phyloP scores from a whole-genome alignment of 2,113 vertebrate species.

The Corythaixoides concolor region DNA sequence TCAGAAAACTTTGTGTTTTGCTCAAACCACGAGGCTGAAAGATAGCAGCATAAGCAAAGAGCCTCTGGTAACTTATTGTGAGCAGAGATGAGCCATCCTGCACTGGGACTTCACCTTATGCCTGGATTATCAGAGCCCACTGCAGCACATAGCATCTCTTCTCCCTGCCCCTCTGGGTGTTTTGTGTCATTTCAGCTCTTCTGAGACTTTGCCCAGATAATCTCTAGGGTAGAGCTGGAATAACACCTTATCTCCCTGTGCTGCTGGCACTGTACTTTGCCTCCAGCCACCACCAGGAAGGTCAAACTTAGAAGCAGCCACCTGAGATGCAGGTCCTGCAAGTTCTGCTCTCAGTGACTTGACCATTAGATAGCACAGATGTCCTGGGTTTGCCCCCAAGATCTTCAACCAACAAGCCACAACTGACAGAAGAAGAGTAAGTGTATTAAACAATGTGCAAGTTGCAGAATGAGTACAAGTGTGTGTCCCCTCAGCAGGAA shows the following conservation, averaged over 20 bases:
- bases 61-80: rapidly evolving
- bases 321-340: background rate
- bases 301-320: background rate
- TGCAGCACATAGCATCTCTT: background rate
- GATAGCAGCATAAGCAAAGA: background rate
- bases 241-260: background rate
- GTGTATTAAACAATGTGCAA: rapidly evolving
- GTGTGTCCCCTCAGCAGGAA: no score
- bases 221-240: background rate
- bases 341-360: rapidly evolving
- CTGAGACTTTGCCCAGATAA: background rate
- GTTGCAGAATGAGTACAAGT: background rate
- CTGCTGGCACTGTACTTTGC: background rate
- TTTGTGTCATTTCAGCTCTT: background rate
- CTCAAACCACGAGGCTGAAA: background rate
- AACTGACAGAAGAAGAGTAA: background rate
- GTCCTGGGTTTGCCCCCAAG: rapidly evolving
- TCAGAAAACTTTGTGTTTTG: background rate
- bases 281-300: background rate
- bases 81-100: background rate
- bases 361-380: rapidly evolving
- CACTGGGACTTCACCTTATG: background rate
- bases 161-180: background rate
- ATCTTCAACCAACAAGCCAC: background rate
- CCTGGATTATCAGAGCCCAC: background rate